phyloP scores from a whole-genome alignment of 2,888 invertebrate species.

The Nemotelus pantherinus region DNA sequence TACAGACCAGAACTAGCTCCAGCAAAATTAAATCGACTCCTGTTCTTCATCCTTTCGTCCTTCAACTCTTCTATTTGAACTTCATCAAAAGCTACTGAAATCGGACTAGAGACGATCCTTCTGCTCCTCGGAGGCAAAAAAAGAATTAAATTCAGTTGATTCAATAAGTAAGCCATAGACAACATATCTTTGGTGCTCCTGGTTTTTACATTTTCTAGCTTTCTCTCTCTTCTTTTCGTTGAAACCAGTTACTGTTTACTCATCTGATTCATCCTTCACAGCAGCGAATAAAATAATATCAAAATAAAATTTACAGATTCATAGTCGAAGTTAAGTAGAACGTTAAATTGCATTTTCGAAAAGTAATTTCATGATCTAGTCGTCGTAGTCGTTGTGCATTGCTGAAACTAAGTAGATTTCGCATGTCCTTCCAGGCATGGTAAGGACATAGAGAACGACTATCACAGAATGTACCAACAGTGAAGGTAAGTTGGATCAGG shows the following conservation, averaged over 20 bases:
- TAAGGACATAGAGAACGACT: not conserved
- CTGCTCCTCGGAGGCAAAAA: constrained; percentile 25
- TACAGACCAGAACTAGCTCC: not conserved
- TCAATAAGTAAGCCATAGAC: constrained; percentile 47
- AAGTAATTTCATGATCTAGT: constrained; percentile 45
- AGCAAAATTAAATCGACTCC: not conserved
- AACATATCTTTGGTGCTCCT: constrained; percentile 3
- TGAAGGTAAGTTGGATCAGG: not conserved
- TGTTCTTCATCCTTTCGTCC: not conserved
- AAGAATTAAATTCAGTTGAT: constrained; percentile 49
- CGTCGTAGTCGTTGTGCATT: not conserved
- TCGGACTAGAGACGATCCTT: not conserved
- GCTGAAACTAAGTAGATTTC: constrained; percentile 35
- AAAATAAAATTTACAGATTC: constrained; percentile 40
- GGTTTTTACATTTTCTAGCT: not conserved
- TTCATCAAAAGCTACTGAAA: not conserved
- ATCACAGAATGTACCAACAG: not conserved
- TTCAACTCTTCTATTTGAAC: not conserved
- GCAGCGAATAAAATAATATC: constrained; percentile 3
- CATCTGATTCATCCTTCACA: not conserved
- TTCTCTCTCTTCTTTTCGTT: not conserved
- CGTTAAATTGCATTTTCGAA: constrained; percentile 49
- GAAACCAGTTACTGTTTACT: constrained; percentile 12
- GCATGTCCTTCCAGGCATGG: constrained; percentile 24
- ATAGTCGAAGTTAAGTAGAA: constrained; percentile 46